Evolutionary conservation across 1,140 invertebrate genomes (phyloP), one percentile per base, ranked within the genome.

Genomic region (Cydia pomonella): DNA sequence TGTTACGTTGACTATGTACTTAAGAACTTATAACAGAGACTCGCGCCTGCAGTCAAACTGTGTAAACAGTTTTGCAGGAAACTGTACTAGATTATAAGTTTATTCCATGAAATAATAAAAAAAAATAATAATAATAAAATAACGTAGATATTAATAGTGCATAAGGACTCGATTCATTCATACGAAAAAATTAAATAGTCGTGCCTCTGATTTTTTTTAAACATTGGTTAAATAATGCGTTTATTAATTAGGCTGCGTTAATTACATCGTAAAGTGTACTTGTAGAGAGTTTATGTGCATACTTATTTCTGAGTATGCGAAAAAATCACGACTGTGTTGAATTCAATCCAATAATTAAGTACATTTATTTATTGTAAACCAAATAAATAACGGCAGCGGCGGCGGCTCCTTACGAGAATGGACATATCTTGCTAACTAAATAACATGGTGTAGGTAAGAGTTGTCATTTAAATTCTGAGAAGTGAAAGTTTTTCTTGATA

Each of bases 401-500:
- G 47, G 47, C 16, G 47, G 13, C 47, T 50, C n/a, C 18, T 50
- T 50, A 23, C 18, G 18, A 23, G 16, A 10, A 21, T n/a, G 53
- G 53, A 59, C 9, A 23, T 59, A 59, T 59, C 18, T 23, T 9
- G 21, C 53, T 59, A 59, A 12, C 53, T 23, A 9, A 53, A 23
- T 59, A 59, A 59, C 18, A 59, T 23, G 53, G 10, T 59, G 21
- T 59, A 59, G 2, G 53, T 69, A 69, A 41, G 64, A 33, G 64
- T 69, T 69, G 64, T 69, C 63, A 69, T 69, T 69, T 69, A 18
- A 33, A 69, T 69, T 69, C 64, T 69, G 33, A 38, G 64, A 69
- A 69, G 27, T 69, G 64, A 69, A 69, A 69, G 64, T 69, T 69
- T 69, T 33, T 69, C 64, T 69, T 18, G 64, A 69, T 69, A 33